These are phyloP conservation scores for Archivesica marissinica DNA, from an alignment of 1,140 invertebrate species.

Conservation along the genomic window DNA sequence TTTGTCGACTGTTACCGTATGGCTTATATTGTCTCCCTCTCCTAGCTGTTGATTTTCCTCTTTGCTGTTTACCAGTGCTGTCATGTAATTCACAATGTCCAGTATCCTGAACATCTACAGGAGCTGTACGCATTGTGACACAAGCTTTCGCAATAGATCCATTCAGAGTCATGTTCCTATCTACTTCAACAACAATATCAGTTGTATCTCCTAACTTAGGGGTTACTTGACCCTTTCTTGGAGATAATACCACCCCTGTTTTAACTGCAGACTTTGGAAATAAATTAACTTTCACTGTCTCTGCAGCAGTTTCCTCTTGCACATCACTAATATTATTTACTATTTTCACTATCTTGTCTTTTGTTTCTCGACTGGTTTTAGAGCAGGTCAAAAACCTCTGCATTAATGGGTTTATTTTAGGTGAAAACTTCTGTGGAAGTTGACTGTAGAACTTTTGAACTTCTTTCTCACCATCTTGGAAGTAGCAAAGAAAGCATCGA, in stretches of 20 bases:
- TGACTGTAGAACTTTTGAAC: conserved; percentile 73
- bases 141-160: neutral
- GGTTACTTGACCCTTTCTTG: neutral
- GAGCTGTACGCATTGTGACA: neutral
- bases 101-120: neutral
- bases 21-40: conserved; percentile 12
- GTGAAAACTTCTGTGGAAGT: conserved; percentile 48
- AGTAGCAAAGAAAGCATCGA: conserved; percentile 93
- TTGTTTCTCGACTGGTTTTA: conserved; percentile 27
- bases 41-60: neutral
- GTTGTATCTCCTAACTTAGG: conserved; percentile 27
- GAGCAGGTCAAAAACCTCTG: conserved; percentile 59
- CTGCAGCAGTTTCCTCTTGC: neutral
- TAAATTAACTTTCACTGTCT: conserved; percentile 44
- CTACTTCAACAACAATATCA: conserved; percentile 5
- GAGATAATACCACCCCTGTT: conserved; percentile 12
- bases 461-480: conserved; percentile 92
- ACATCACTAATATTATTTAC: neutral
- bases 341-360: conserved; percentile 24
- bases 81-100: neutral
- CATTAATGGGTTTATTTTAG: conserved; percentile 57
- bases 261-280: conserved; percentile 30
- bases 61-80: neutral
- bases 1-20: conserved; percentile 9
- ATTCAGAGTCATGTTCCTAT: neutral